phyloP scores from a whole-genome alignment of 2,113 vertebrate species.

The Lycocorax pyrrhopterus region DNA sequence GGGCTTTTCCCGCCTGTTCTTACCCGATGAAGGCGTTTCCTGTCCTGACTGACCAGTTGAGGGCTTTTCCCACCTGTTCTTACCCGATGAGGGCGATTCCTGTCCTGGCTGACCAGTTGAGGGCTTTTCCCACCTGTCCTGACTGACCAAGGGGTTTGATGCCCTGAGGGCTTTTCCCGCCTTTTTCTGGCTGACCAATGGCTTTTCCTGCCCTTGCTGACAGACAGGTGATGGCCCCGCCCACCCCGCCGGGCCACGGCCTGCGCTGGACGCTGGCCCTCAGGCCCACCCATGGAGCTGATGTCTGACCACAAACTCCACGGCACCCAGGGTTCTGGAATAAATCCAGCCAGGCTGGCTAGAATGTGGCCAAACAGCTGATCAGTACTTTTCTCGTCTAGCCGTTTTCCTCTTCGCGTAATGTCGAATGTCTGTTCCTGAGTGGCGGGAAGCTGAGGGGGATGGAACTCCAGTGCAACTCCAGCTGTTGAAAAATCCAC shows the following conservation, averaged over 20 bases:
- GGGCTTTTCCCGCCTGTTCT: not conserved
- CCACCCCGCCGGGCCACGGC: fast-evolving
- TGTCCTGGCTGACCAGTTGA: not conserved
- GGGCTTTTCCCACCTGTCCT: not conserved
- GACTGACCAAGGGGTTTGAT: fast-evolving
- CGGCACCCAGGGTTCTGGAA: not conserved
- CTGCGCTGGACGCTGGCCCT: fast-evolving
- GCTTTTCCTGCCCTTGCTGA: not conserved
- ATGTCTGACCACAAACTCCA: not conserved
- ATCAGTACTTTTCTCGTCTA: not conserved
- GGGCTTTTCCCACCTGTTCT: not conserved
- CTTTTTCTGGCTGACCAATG: not conserved
- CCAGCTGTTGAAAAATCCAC: not conserved
- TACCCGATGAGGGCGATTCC: too few relatives aligned
- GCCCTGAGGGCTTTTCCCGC: not conserved
- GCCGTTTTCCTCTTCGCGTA: not conserved
- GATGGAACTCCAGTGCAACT: not conserved
- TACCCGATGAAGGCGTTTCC: too few relatives aligned
- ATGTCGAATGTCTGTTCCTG: not conserved
- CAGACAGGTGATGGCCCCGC: not conserved
- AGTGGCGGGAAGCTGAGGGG: not conserved
- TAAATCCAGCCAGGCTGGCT: not conserved
- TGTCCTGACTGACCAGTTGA: not conserved
- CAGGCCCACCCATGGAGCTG: fast-evolving
- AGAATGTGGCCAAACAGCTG: not conserved